Evolutionary conservation across 2,888 invertebrate species (phyloP).

Genomic region (Oligia fasciuncula): DNA sequence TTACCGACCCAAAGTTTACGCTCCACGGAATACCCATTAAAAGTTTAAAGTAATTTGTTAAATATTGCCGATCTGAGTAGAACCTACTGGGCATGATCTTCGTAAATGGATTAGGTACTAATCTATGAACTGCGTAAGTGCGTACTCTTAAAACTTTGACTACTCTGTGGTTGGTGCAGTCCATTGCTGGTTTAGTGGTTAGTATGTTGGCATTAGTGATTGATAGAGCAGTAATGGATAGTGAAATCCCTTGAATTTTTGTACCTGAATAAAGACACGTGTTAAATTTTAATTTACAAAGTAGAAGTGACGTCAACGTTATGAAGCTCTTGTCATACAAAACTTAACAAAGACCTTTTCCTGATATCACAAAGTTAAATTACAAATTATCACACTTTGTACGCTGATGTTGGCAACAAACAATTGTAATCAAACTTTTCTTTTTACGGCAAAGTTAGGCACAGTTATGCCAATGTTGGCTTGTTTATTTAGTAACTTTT

Average conservation of each 20-base stretch:
- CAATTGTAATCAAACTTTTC: conserved; percentile 62
- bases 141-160: conserved; percentile 26
- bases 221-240: not conserved
- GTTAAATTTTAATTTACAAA: conserved; percentile 7
- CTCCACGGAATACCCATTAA: conserved; percentile 55
- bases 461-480: conserved; percentile 11
- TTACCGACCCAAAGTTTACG: conserved; percentile 57
- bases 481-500: conserved; percentile 39
- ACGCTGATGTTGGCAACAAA: conserved; percentile 40
- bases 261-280: not conserved
- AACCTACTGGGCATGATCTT: conserved; percentile 38
- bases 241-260: not conserved
- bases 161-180: conserved; percentile 18
- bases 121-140: conserved; percentile 19
- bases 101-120: conserved; percentile 40
- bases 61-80: conserved; percentile 56
- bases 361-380: conserved; percentile 58
- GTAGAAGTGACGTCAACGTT: conserved; percentile 7
- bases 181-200: conserved; percentile 2
- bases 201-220: not conserved
- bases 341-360: conserved; percentile 44
- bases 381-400: conserved; percentile 52
- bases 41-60: conserved; percentile 60
- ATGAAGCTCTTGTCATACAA: conserved; percentile 29
- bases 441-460: conserved; percentile 31